phyloP scores from a whole-genome alignment of 2,797 vertebrate species.

The Heteromormyrus szaboi region DNA sequence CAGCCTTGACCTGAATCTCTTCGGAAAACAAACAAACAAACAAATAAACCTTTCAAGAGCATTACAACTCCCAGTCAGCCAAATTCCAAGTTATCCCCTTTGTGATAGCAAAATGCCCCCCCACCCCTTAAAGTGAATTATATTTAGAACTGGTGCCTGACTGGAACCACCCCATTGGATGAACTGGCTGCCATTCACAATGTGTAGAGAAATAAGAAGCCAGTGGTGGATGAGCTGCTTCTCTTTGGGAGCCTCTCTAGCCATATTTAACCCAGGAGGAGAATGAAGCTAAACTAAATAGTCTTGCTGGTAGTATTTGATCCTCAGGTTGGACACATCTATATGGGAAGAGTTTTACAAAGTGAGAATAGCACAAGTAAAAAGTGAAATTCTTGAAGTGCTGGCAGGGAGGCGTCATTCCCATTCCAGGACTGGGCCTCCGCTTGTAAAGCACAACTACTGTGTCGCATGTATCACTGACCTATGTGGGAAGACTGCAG shows the following conservation, averaged over 20 bases:
- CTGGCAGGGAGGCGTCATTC: not conserved
- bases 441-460: constrained; percentile 31
- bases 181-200: constrained; percentile 48
- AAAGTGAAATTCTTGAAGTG: not conserved
- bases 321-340: constrained; percentile 2
- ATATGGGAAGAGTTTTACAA: not conserved
- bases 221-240: constrained; percentile 32
- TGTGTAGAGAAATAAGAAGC: constrained; percentile 37
- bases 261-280: constrained; percentile 44
- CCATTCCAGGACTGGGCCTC: constrained; percentile 37
- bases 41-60: not conserved
- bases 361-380: not conserved
- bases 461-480: not conserved
- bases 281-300: constrained; percentile 4
- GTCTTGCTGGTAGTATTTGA: constrained; percentile 9
- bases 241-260: constrained; percentile 36
- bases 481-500: constrained; percentile 10
- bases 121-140: constrained; percentile 42
- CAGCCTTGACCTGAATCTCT: not conserved
- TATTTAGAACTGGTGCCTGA: constrained; percentile 57
- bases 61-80: not conserved
- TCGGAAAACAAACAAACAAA: not conserved
- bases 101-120: constrained; percentile 47
- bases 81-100: constrained; percentile 23
- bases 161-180: constrained; percentile 50